Conservation (phyloP, 2,888 invertebrate species). For the Parascotia fuliginaria region DNA sequence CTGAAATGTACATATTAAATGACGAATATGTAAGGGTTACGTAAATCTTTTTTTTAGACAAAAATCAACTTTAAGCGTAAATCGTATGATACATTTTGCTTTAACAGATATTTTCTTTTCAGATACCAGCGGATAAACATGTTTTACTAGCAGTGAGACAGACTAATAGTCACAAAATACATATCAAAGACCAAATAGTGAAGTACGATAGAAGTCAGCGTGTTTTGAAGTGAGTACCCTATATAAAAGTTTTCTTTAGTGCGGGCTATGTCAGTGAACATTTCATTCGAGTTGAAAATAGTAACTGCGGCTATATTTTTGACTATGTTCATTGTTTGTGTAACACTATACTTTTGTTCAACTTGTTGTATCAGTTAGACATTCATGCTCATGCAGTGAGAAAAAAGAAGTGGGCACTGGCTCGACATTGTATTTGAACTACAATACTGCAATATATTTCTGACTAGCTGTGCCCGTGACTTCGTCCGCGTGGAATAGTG, state of each 20-base stretch:
- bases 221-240: slow-evolving; percentile 88
- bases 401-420: neutral
- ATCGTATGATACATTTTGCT: slow-evolving; percentile 25
- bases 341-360: neutral
- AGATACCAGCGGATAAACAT: slow-evolving; percentile 89
- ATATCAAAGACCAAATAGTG: slow-evolving; percentile 91
- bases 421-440: neutral
- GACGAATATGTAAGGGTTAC: slow-evolving; percentile 30
- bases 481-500: too few species aligned
- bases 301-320: neutral
- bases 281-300: neutral
- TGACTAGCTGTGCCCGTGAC: too few species aligned
- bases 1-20: slow-evolving; percentile 67
- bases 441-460: neutral
- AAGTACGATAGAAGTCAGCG: slow-evolving; percentile 91
- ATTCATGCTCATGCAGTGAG: neutral
- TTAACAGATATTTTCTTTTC: slow-evolving; percentile 49
- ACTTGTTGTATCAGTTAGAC: neutral
- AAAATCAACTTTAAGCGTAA: slow-evolving; percentile 26
- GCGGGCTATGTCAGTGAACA: neutral
- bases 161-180: slow-evolving; percentile 91
- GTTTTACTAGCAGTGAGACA: slow-evolving; percentile 91
- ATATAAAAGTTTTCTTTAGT: slow-evolving; percentile 9
- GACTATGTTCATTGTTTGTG: neutral
- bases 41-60: slow-evolving; percentile 11